Percentiles rank a stretch among this genome's conserved stretches.
Conservation (phyloP, 2,888 invertebrate species). For the Tenthredo livida region DNA sequence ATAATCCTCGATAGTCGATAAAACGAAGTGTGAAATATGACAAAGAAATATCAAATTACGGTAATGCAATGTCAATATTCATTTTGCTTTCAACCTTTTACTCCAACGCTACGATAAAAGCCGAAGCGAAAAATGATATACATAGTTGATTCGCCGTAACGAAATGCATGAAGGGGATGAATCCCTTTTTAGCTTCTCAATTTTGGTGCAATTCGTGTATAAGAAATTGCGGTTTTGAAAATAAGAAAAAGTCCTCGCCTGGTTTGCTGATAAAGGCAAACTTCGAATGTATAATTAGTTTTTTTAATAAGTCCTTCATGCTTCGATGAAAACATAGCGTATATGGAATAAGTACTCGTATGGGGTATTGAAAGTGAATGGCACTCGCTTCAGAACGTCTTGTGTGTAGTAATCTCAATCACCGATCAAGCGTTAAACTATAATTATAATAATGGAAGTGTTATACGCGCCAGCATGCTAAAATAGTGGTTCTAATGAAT, state of each 20-base stretch:
- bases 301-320: neutral
- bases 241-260: neutral
- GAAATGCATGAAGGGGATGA: neutral
- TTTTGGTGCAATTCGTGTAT: neutral
- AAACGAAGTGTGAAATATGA: neutral
- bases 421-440: conserved; percentile 67
- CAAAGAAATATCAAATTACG: neutral
- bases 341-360: neutral
- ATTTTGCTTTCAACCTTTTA: neutral
- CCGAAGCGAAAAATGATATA: neutral
- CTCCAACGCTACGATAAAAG: neutral
- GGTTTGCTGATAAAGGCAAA: neutral
- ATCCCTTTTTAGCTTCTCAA: neutral
- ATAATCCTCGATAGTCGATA: conserved; percentile 1
- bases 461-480: neutral
- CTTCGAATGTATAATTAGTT: neutral
- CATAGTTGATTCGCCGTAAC: neutral
- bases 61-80: neutral
- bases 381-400: conserved; percentile 19
- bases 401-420: conserved; percentile 61
- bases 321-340: neutral
- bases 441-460: conserved; percentile 61
- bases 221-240: neutral
- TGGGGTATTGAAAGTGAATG: conserved; percentile 46
- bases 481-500: conserved; percentile 3